Evolutionary conservation across 2,797 vertebrate species (phyloP), one percentile per base, ranked within the genome.

Genomic region (Intellagama lesueurii): DNA sequence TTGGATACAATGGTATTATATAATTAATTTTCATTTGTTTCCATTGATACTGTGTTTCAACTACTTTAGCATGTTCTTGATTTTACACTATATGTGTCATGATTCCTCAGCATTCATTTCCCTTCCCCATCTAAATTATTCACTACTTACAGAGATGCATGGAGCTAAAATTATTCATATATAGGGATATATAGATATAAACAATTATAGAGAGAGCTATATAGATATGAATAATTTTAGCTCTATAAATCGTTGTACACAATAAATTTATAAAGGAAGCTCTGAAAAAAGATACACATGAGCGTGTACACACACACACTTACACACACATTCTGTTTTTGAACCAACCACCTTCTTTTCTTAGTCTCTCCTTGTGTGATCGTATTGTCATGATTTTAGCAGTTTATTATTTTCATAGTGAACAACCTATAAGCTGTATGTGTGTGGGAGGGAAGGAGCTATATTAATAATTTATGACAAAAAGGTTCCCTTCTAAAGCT

Each of bases 381-480:
- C 85, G 1, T 16, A 22, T 69, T 93, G 24, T 40, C 76, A 35
- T 1, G 75, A 44, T 91, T 35, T 88, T 84, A 80, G 32, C 0
- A 4, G 35, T 83, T 88, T 91, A 86, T 90, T 88, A 87, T 87
- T 92, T 94, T 78, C 24, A 26, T 49, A 87, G 77, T 22, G 73
- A 12, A 92, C 79, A 87, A 7, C 60, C 52, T 3, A 90, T 52
- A 90, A 24, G 22, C 5, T 81, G 1, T 47, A 4, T 64, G 4
- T 64, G 4, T 56, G 8, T 83, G 70, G 79, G 32, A 35, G 66
- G 87, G 86, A 49, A 87, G 68, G 60, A 64, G 4, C 56, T 60
- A 60, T 60, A 87, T 32, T 89, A 86, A 87, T 88, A 91, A 85
- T 85, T 79, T 87, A 86, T 60, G 89, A 91, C 72, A 81, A 94